phyloP scores from a whole-genome alignment of 2,888 invertebrate species.

The Scaptomyza tumidula region DNA sequence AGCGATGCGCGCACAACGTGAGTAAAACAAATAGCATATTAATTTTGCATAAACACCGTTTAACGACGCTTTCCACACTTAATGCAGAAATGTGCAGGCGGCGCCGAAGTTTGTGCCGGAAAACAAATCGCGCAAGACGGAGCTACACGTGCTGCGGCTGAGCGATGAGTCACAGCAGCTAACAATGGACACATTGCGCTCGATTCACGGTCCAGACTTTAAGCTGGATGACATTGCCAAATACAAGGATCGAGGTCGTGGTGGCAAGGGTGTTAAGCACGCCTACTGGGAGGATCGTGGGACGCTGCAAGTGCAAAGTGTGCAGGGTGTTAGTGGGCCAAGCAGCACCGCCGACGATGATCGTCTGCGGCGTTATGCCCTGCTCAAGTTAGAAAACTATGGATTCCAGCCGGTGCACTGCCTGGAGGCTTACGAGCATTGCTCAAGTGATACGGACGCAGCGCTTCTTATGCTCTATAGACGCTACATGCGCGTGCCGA shows the following conservation, averaged over 20 bases:
- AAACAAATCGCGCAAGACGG: slow-evolving; percentile 88
- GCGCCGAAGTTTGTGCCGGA: slow-evolving; percentile 84
- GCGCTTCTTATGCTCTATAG: slow-evolving; percentile 89
- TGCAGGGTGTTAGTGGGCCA: slow-evolving; percentile 80
- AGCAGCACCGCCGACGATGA: slow-evolving; percentile 85
- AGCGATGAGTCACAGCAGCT: slow-evolving; percentile 89
- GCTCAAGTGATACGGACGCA: slow-evolving; percentile 89
- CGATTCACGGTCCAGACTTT: slow-evolving; percentile 90
- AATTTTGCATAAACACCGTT: neutral
- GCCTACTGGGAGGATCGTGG: slow-evolving; percentile 92
- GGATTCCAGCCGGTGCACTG: slow-evolving; percentile 91
- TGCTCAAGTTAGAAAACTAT: slow-evolving; percentile 90
- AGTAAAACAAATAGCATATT: slow-evolving; percentile 37
- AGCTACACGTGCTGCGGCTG: slow-evolving; percentile 90
- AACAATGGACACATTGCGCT: slow-evolving; percentile 90
- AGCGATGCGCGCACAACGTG: slow-evolving; percentile 87
- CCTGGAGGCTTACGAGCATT: slow-evolving; percentile 89
- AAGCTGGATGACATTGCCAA: slow-evolving; percentile 86
- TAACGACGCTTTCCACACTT: neutral
- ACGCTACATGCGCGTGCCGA: slow-evolving; percentile 87
- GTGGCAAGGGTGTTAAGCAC: slow-evolving; percentile 88
- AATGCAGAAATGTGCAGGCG: slow-evolving; percentile 81
- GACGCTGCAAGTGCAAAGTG: slow-evolving; percentile 88
- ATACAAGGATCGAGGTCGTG: slow-evolving; percentile 88
- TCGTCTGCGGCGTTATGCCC: slow-evolving; percentile 89